Conservation (phyloP, 2,888 invertebrate species). For the Napeogenes sylphis region DNA sequence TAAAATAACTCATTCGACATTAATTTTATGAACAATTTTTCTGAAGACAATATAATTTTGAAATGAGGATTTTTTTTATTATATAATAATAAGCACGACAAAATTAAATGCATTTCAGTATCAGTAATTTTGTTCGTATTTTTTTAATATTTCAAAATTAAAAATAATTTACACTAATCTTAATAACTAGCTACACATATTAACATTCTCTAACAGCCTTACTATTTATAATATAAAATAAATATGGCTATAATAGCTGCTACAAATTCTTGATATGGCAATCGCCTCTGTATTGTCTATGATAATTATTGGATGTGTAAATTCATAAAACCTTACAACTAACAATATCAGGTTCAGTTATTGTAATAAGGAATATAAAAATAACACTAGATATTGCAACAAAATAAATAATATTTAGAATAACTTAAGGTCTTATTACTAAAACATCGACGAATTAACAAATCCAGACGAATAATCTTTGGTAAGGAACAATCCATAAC, state of each 20-base stretch:
- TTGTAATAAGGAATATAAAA: conserved; percentile 2
- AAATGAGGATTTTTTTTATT: background rate
- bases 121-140: background rate
- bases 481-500: conserved; percentile 43
- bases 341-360: conserved; percentile 23
- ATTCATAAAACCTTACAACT: conserved; percentile 14
- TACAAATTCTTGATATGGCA: conserved; percentile 10
- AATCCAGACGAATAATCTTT: conserved; percentile 49
- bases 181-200: conserved; percentile 3
- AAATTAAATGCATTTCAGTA: conserved; percentile 3
- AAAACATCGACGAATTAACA: conserved; percentile 28
- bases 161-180: background rate
- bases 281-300: conserved; percentile 2
- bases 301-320: background rate
- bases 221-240: conserved; percentile 17
- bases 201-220: conserved; percentile 12
- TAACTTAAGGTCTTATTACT: conserved; percentile 21
- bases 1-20: too few relatives aligned
- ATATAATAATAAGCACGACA: too few relatives aligned
- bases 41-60: too few relatives aligned
- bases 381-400: conserved; percentile 1
- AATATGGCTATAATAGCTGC: conserved; percentile 26
- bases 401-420: conserved; percentile 25
- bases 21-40: too few relatives aligned
- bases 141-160: background rate